phyloP scores from a whole-genome alignment of 2,797 vertebrate genomes.

The Setipinna tenuifilis region DNA sequence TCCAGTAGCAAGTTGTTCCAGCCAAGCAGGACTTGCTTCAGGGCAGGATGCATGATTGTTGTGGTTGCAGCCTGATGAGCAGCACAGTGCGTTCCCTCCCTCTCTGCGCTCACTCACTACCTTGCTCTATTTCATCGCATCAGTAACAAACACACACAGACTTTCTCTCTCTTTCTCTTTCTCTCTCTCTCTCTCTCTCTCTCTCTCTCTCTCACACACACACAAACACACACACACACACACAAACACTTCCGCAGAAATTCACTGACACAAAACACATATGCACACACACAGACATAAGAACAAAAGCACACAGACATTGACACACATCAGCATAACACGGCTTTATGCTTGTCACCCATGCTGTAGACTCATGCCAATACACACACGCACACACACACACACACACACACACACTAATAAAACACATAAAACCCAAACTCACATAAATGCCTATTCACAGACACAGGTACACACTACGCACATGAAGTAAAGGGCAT shows the following conservation, averaged over 20 bases:
- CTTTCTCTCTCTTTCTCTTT: too few species aligned
- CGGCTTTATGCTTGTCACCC: background rate
- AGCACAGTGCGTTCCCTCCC: conserved; percentile 31
- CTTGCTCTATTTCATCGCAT: conserved; percentile 37
- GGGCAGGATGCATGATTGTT: conserved; percentile 5
- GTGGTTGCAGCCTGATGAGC: background rate
- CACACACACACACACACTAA: background rate
- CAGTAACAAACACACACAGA: background rate
- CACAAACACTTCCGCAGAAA: too few species aligned
- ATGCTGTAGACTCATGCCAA: background rate
- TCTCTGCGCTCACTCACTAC: conserved; percentile 22
- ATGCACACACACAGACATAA: background rate
- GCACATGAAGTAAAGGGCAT: background rate
- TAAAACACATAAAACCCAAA: background rate
- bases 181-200: too few species aligned
- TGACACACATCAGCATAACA: background rate
- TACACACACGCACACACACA: background rate
- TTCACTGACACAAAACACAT: too few species aligned
- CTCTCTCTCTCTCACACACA: too few species aligned
- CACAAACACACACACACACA: conserved; percentile 17
- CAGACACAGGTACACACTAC: background rate
- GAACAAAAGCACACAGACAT: background rate
- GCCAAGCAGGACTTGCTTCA: background rate
- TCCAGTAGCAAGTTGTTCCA: background rate
- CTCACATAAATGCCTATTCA: background rate